Evolutionary conservation across 1,140 invertebrate species (phyloP).

Genomic region (Drosophila gunungcola): DNA sequence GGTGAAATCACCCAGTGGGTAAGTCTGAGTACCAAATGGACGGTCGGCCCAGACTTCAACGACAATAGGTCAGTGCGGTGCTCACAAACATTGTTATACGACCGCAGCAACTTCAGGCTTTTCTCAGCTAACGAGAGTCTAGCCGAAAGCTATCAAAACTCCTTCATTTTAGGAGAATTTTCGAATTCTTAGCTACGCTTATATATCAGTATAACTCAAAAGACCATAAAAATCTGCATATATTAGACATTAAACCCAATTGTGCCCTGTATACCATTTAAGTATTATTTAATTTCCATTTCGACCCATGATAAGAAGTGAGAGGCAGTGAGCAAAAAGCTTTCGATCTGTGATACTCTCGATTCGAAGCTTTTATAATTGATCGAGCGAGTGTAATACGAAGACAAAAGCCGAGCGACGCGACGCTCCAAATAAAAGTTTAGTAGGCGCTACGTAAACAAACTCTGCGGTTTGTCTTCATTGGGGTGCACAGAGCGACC

Average conservation of each 20-base stretch:
- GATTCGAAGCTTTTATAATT: constrained; percentile 56
- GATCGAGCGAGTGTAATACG: constrained; percentile 19
- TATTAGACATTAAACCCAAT: not conserved
- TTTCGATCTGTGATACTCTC: constrained; percentile 25
- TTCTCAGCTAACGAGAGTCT: constrained; percentile 20
- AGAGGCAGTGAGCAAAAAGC: constrained; percentile 14
- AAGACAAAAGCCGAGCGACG: constrained; percentile 43
- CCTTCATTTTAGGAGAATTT: too few relatives aligned
- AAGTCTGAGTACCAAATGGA: not conserved
- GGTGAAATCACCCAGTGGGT: constrained; percentile 13
- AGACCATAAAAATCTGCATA: not conserved
- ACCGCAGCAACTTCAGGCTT: constrained; percentile 1
- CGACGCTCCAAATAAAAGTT: constrained; percentile 40
- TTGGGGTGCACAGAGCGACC: constrained; percentile 25
- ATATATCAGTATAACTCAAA: too few relatives aligned
- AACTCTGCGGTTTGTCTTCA: constrained; percentile 33
- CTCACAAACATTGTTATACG: not conserved
- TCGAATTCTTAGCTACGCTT: too few relatives aligned
- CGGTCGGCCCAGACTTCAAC: constrained; percentile 2
- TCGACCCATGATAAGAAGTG: constrained; percentile 22
- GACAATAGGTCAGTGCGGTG: constrained; percentile 19
- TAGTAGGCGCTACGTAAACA: constrained; percentile 49
- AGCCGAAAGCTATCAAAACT: constrained; percentile 1
- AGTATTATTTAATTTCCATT: constrained; percentile 1
- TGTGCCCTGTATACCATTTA: constrained; percentile 2